Evolutionary conservation across 2,113 vertebrate genomes (phyloP), one percentile per base, ranked within the genome.

Genomic region (Indicator maculatus): DNA sequence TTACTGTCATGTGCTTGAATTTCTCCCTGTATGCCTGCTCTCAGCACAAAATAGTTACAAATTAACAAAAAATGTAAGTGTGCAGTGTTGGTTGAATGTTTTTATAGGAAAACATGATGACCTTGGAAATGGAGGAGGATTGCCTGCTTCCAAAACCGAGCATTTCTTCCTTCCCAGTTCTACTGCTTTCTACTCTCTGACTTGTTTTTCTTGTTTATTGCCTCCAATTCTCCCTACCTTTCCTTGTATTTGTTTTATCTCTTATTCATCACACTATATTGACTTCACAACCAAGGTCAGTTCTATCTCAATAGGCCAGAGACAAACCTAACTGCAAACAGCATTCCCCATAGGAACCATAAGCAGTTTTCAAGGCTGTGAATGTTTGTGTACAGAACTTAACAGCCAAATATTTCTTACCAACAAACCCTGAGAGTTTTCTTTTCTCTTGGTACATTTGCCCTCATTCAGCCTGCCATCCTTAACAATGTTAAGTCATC

Each of bases 391-490:
- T 70, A 70, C 8, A 84, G 44, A 95, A 91, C 12, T 50, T 8
- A 95, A 83, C 4, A 91, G 23, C 2, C 45, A 45, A 90, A 27
- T 69, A 67, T 11, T 91, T 91, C 86, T 89, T 83, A 21, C 11
- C 47, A 61, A 80, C 72, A 83, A 91, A 39, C 55, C 92, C 24
- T 50, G 15, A 2, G 4, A 59, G 26, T 44, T 64, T 79, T 72
- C 11, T 47, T 72, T 66, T 87, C 94, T 91, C 76, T 74, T 47
- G 81, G 65, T 18, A 21, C 67, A n/a, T 69, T 70, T 87, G 20
- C 67, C 41, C 55, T 92, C 86, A 93, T 73, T 87, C 72, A 95
- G 86, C 30, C n/a, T 96, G 18, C 50, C 73, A 94, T 67, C 6
- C n/a, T 70, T 36, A 94, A 70, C 33, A 88, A 9, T 45, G 61